phyloP scores from a whole-genome alignment of 2,797 vertebrate genomes.

The Hydrocynus forskahlii region DNA sequence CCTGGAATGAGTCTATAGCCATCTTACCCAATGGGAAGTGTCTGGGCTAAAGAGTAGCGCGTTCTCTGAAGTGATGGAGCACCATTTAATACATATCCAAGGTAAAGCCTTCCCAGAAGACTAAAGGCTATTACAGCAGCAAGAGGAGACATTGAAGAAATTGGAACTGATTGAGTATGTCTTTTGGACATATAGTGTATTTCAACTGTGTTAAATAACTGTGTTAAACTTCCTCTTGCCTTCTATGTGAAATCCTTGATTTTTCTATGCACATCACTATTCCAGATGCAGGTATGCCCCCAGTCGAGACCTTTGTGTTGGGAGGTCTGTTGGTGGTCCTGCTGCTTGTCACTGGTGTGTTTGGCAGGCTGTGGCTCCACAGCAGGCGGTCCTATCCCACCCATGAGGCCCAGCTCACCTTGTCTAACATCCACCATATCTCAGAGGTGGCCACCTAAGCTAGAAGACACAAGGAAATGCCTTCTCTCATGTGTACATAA shows the following conservation, averaged over 20 bases:
- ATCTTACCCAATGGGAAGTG: too few relatives aligned
- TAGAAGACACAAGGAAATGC: conserved; percentile 14
- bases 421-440: conserved; percentile 80
- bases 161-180: too few relatives aligned
- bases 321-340: conserved; percentile 74
- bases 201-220: not conserved
- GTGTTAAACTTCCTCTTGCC: not conserved
- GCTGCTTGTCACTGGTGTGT: conserved; percentile 75
- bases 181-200: too few relatives aligned
- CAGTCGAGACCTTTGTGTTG: conserved; percentile 78
- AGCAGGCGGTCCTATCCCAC: conserved; percentile 78
- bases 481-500: conserved; percentile 16
- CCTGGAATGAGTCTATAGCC: too few relatives aligned
- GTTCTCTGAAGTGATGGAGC: too few relatives aligned
- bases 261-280: conserved; percentile 20
- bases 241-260: not conserved
- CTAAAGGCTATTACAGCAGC: too few relatives aligned
- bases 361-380: conserved; percentile 79
- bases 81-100: too few relatives aligned
- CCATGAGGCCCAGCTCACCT: conserved; percentile 78
- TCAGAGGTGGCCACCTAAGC: conserved; percentile 81
- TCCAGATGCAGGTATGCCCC: conserved; percentile 66
- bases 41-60: too few relatives aligned
- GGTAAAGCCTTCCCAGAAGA: too few relatives aligned
- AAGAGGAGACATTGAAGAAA: too few relatives aligned